Conservation (phyloP, 2,113 vertebrate species). For the Malurus alboscapulatus region DNA sequence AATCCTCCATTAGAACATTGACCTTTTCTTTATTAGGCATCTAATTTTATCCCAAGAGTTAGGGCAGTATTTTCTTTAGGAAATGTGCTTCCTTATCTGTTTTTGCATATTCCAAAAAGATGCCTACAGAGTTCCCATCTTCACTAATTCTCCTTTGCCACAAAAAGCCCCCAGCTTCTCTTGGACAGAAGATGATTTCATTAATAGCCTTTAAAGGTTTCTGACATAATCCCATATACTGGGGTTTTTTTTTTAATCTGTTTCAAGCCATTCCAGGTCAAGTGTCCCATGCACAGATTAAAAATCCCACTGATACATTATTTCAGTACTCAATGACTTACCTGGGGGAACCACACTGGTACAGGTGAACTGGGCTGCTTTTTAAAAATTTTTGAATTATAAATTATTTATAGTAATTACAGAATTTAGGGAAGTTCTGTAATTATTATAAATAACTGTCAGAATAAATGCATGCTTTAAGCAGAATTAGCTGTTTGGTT, state of each 20-base stretch:
- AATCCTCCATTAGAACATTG: slow-evolving; percentile 15
- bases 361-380: background rate
- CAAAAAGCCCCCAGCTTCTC: background rate
- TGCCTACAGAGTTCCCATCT: background rate
- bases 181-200: background rate
- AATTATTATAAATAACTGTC: background rate
- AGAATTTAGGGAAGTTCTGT: background rate
- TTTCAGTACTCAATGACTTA: background rate
- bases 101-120: background rate
- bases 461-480: background rate
- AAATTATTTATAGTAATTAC: too few relatives aligned
- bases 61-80: background rate
- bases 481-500: background rate
- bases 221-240: background rate
- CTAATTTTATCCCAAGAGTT: background rate
- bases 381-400: background rate
- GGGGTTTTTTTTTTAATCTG: background rate
- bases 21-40: slow-evolving; percentile 43
- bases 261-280: background rate
- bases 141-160: background rate
- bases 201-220: background rate
- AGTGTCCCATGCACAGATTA: background rate
- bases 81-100: background rate
- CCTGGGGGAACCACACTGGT: background rate
- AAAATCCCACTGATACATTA: background rate